Percentiles rank a stretch among this genome's conserved stretches.
Evolutionary conservation across 2,113 vertebrate species (phyloP).

Genomic region (Lepidiolamprologus cunningtoni): DNA sequence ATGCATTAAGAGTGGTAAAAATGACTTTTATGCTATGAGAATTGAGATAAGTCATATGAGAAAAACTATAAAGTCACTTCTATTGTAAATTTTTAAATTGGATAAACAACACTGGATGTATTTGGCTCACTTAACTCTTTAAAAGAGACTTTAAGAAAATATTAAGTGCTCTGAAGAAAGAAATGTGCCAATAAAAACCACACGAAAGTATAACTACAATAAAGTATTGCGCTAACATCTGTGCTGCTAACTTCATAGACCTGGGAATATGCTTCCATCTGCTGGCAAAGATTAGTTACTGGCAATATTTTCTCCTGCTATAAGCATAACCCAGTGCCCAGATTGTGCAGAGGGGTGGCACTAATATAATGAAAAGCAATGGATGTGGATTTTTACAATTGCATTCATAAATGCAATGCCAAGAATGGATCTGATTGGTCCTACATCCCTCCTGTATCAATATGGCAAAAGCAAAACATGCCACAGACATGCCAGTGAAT

Average conservation of each 20-base stretch:
- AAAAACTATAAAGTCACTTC: neutral
- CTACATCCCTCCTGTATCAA: neutral
- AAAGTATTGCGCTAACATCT: neutral
- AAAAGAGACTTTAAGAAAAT: neutral
- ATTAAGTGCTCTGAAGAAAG: neutral
- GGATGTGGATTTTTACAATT: neutral
- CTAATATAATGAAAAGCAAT: neutral
- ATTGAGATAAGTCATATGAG: neutral
- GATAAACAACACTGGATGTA: neutral
- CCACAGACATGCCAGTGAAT: neutral
- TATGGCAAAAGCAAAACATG: neutral
- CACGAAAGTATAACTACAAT: neutral
- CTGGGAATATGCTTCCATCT: slow-evolving; percentile 4
- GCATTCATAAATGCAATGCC: neutral
- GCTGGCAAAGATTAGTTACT: neutral
- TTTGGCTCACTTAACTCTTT: neutral
- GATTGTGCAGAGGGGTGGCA: neutral
- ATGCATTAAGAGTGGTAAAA: neutral
- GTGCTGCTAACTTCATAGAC: neutral
- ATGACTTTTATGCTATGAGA: neutral
- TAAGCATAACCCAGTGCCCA: neutral
- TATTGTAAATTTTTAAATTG: neutral
- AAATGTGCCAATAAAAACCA: neutral
- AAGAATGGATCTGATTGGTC: neutral
- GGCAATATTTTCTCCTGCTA: neutral